Base-by-base conservation (phyloP, 2,888 invertebrate genomes). In the Latrodectus hesperus region DNA sequence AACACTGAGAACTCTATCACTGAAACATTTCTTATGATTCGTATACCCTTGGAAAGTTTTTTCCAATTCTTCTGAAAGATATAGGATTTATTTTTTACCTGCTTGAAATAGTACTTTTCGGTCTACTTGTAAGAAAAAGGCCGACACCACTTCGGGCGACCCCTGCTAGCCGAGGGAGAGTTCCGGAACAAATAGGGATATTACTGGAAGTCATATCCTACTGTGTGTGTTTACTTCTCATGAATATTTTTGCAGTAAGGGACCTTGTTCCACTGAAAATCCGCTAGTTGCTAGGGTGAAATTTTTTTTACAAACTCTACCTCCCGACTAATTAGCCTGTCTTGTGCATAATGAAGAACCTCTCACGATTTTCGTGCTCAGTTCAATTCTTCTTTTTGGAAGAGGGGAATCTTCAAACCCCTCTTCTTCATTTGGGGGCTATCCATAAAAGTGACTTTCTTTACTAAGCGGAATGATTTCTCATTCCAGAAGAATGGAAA, bases 271-370 rank as follows among this genome's bases (percentile, higher is more conserved):
- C 67, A 81, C 81, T 76, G 72, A 55, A 68, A 80, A 80, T 53
- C 71, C 52, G 70, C 77, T 72, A 76, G 76, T 86, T 86, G 81
- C 74, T 68, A 68, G 65, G 68, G 84, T 68, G 53, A 74, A 9
- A 49, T 55, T 26, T 81, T 75, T 86, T 80, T 86, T 80, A 64
- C 65, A 53, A 60, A 38, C n/a, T 70, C 52, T 49, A 53, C 73
- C 67, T 82, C 77, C 78, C 73, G 70, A 78, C 87, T 87, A 87
- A 87, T 87, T 87, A 87, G 87, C 82, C 82, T 87, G 82, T 87
- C 87, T 87, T 87, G 82, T 87, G 87, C 87, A 87, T 87, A 87
- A 87, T 87, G 87, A 87, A 87, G 87, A 87, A 87, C 77, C 87
- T 87, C 87, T 82, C 82, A 78, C 87, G 82, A 77, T 82, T 82